Evolutionary conservation across 2,113 vertebrate genomes (phyloP).

Genomic region (Narcine bancroftii): DNA sequence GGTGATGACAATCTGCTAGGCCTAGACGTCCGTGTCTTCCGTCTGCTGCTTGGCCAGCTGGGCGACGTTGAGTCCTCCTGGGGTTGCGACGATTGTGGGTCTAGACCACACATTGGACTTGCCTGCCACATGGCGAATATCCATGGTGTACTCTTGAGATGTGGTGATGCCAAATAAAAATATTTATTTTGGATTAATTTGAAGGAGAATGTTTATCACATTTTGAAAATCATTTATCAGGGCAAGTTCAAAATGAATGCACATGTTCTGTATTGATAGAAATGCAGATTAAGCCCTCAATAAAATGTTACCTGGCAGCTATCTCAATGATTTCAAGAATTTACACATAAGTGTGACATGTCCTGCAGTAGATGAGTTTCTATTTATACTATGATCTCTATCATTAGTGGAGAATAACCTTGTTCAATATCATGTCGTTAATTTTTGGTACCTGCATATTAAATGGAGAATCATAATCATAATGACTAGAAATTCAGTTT

Average conservation of each 20-base stretch:
- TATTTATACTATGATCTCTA: constrained; percentile 6
- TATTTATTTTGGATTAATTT: not conserved
- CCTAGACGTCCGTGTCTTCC: too few relatives aligned
- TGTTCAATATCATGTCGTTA: not conserved
- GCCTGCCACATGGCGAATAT: too few relatives aligned
- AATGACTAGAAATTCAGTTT: constrained; percentile 20
- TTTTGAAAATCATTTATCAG: constrained; percentile 9
- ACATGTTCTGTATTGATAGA: not conserved
- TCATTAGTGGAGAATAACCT: not conserved
- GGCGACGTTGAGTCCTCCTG: too few relatives aligned
- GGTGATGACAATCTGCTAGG: too few relatives aligned
- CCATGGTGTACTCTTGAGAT: not conserved
- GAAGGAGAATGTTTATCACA: not conserved
- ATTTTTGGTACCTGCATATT: not conserved
- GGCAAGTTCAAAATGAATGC: not conserved
- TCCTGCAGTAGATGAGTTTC: not conserved
- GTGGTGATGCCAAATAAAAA: not conserved
- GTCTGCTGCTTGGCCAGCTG: too few relatives aligned
- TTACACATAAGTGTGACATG: constrained; percentile 10
- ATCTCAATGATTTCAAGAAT: not conserved
- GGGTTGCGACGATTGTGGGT: too few relatives aligned
- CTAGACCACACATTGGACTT: too few relatives aligned
- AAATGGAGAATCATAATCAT: constrained; percentile 2
- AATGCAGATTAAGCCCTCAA: not conserved
- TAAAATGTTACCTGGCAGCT: not conserved